Evolutionary conservation across 2,888 invertebrate genomes (phyloP), one percentile per base, ranked within the genome.

Genomic region (Mycalesis mineus): DNA sequence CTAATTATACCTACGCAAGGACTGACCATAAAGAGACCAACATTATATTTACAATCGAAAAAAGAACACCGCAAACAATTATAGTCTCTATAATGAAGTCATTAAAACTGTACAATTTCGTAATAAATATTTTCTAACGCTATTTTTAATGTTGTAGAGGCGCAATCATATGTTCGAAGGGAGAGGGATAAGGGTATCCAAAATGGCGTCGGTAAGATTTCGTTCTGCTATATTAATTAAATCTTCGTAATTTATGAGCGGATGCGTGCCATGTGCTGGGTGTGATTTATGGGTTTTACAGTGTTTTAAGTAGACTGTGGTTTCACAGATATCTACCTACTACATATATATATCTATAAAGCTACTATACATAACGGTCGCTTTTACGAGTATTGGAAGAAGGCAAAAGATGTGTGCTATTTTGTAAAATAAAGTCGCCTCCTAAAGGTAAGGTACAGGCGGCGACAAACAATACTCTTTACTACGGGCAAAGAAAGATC

Each of bases 131-230:
- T 45, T 54, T 45, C 13, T 13, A 29, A n/a, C 17, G 5, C 15
- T 40, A 55, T 17, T 14, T 11, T 61, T 51, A 66, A 78, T 71
- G 45, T 74, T 76, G 85, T 73, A 68, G 72, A 82, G 75, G 80
- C 75, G 78, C 82, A 85, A 87, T 88, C 88, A 87, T 84, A 82
- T 84, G 88, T 84, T 84, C 74, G 77, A 77, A 80, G 80, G 84
- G 78, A 81, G 82, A 81, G 78, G 81, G 77, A 74, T 78, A 82
- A 83, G 83, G 88, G 86, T 78, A 68, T 77, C 68, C 85, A 88
- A 88, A 82, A 88, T 88, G 88, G 88, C 88, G 77, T 77, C 75
- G 78, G 81, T 89, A 89, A 89, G 88, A 89, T 89, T 88, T 88
- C 79, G 86, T 85, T 82, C 80, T 77, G 83, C 77, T 78, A 82